Conservation (phyloP, 1,140 invertebrate genomes). For the Steinernema feltiae region DNA sequence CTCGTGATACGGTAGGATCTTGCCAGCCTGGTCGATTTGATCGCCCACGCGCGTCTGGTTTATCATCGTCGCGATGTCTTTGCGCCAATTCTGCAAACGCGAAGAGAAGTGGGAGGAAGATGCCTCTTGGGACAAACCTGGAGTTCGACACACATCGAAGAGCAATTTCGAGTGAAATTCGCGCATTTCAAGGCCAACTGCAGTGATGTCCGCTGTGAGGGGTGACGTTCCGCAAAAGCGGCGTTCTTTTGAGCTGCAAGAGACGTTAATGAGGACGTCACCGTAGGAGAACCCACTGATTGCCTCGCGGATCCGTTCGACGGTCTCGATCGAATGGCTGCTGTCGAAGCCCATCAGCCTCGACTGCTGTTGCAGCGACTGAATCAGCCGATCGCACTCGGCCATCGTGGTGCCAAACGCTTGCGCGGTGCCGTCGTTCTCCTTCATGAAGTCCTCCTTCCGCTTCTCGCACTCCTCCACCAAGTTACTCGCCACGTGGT, state of each 20-base stretch:
- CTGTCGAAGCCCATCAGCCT: conserved; percentile 41
- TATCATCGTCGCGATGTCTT: conserved; percentile 4
- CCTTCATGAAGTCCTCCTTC: conserved; percentile 45
- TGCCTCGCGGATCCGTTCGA: conserved; percentile 29
- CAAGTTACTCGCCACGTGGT: conserved; percentile 29
- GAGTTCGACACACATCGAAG: neutral
- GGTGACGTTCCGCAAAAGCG: conserved; percentile 40
- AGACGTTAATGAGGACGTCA: conserved; percentile 3
- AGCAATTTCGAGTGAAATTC: conserved; percentile 18
- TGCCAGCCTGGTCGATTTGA: neutral
- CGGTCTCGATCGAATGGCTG: conserved; percentile 26
- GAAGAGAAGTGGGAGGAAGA: neutral
- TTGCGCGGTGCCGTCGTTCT: conserved; percentile 45
- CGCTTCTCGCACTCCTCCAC: conserved; percentile 40
- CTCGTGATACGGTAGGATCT: conserved; percentile 23
- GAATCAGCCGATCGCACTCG: conserved; percentile 42
- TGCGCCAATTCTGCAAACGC: neutral
- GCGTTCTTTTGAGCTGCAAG: conserved; percentile 44
- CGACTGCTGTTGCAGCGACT: conserved; percentile 30
- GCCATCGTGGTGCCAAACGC: conserved; percentile 48
- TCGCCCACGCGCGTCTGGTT: neutral
- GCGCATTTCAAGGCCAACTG: conserved; percentile 30
- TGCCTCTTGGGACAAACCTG: neutral
- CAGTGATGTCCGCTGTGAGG: conserved; percentile 36
- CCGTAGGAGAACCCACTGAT: conserved; percentile 41